phyloP scores from a whole-genome alignment of 1,140 invertebrate species.

The Danaus melanippus region DNA sequence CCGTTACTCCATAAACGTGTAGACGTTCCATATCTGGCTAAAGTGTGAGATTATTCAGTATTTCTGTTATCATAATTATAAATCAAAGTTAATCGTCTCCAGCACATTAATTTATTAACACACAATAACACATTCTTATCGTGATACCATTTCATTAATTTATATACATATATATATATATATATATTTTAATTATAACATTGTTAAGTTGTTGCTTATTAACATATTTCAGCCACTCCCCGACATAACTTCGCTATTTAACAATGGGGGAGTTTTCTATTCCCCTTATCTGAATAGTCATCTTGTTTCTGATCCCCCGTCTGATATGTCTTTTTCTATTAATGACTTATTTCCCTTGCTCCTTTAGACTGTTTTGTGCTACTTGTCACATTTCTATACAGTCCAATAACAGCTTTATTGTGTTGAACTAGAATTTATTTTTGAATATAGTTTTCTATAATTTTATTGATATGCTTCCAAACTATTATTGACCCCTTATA shows the following conservation, averaged over 20 bases:
- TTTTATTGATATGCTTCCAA: conserved; percentile 2
- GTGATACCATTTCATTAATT: conserved; percentile 7
- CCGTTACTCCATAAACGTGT: too few relatives aligned
- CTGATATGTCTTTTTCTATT: conserved; percentile 53
- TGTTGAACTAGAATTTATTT: not conserved
- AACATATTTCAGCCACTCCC: conserved; percentile 13
- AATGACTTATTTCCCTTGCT: conserved; percentile 54
- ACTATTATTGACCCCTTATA: conserved; percentile 3
- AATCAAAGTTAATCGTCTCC: too few relatives aligned
- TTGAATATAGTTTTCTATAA: not conserved
- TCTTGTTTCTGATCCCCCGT: conserved; percentile 42
- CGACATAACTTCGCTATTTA: conserved; percentile 16
- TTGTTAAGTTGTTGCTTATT: conserved; percentile 5
- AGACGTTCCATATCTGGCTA: not conserved
- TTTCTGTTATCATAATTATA: not conserved
- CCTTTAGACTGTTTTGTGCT: conserved; percentile 21
- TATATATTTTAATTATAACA: conserved; percentile 5
- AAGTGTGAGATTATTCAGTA: not conserved
- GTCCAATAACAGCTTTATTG: not conserved
- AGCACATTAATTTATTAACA: conserved; percentile 2
- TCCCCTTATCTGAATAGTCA: conserved; percentile 32
- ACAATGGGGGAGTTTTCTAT: conserved; percentile 21
- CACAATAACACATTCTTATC: conserved; percentile 14
- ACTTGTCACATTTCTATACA: not conserved
- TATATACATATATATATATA: conserved; percentile 8